Evolutionary conservation across 35 echinoderm and acorn worm species (phyloP).

Genomic region (Hemicentrotus pulcherrimus): DNA sequence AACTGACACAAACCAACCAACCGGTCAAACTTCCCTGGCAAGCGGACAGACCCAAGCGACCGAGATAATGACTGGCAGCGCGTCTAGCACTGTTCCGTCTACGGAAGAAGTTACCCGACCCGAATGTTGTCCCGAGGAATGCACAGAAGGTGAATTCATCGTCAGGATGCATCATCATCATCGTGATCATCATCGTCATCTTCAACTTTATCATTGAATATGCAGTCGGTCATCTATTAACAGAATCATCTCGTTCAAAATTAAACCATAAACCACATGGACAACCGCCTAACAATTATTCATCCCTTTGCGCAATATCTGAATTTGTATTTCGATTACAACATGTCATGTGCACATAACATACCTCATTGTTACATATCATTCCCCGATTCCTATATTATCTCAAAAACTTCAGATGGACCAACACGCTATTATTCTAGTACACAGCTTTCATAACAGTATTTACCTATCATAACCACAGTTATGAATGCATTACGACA

Average conservation of each 20-base stretch:
- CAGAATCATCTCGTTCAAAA: background rate
- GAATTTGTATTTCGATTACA: background rate
- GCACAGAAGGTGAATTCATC: slow-evolving; percentile 8
- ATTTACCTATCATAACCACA: background rate
- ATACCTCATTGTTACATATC: background rate
- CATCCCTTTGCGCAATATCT: background rate
- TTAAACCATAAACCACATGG: background rate
- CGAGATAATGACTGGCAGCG: background rate
- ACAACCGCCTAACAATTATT: background rate
- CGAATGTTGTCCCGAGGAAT: background rate
- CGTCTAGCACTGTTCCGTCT: background rate
- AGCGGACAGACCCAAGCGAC: background rate
- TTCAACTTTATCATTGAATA: background rate
- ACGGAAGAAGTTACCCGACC: background rate
- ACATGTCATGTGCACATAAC: background rate
- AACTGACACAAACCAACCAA: background rate
- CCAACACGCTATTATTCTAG: too few species aligned
- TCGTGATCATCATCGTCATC: background rate
- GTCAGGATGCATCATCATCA: background rate
- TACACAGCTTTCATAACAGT: background rate
- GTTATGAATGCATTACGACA: background rate
- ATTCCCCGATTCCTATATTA: background rate
- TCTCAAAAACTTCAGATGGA: background rate
- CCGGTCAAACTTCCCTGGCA: background rate
- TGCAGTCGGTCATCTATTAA: background rate